These are phyloP conservation scores for Andrena praecox DNA, from an alignment of 2,888 invertebrate genomes.

Conservation along the genomic window DNA sequence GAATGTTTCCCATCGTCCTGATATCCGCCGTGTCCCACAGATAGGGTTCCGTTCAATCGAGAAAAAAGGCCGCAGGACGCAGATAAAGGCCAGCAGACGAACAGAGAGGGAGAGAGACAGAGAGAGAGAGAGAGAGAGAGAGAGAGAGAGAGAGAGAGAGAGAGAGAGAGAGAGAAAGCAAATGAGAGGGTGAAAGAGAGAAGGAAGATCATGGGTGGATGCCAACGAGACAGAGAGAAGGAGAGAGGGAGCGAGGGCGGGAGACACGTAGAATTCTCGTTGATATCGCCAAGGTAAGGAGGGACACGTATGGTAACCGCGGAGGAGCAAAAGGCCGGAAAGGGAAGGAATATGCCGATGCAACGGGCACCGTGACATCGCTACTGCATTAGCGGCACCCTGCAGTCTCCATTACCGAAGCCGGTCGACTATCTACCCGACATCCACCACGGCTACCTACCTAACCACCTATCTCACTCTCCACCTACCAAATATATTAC, in stretches of 20 bases:
- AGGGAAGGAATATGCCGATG: slow-evolving; percentile 72
- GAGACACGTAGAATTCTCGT: slow-evolving; percentile 58
- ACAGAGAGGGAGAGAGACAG: not conserved
- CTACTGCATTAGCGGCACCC: slow-evolving; percentile 85
- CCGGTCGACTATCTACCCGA: slow-evolving; percentile 80
- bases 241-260: not conserved
- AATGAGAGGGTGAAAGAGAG: not conserved
- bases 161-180: not conserved
- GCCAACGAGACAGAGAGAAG: not conserved
- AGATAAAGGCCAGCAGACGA: slow-evolving; percentile 20
- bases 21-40: slow-evolving; percentile 53
- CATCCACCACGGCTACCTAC: slow-evolving; percentile 80
- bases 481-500: slow-evolving; percentile 81
- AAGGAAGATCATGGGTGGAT: too few species aligned
- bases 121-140: not conserved
- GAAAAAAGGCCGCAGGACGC: slow-evolving; percentile 20
- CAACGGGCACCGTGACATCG: slow-evolving; percentile 81
- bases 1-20: slow-evolving; percentile 62
- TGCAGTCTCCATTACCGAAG: slow-evolving; percentile 84
- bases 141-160: slow-evolving; percentile 12
- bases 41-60: slow-evolving; percentile 65
- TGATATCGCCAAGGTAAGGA: slow-evolving; percentile 69
- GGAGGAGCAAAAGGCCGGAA: slow-evolving; percentile 58
- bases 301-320: slow-evolving; percentile 62
- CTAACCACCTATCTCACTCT: slow-evolving; percentile 77